These are phyloP conservation scores for Fulica atra DNA, from an alignment of 2,113 vertebrate species.

Conservation along the genomic window DNA sequence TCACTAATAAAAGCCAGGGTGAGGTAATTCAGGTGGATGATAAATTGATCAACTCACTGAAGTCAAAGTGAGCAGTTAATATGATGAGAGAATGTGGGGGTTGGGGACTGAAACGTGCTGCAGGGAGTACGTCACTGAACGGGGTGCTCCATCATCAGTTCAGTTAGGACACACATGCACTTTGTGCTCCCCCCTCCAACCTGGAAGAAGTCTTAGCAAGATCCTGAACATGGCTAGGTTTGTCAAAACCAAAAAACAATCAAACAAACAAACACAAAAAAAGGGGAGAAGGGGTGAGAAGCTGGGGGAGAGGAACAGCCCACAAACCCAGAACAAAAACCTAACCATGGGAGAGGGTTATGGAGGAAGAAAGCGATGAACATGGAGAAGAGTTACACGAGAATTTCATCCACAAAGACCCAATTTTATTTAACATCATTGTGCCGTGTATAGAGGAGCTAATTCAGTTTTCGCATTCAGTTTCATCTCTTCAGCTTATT, in stretches of 20 bases:
- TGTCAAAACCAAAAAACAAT: not conserved
- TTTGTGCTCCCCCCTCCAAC: not conserved
- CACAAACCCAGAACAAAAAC: not conserved
- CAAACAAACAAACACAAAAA: too few species aligned
- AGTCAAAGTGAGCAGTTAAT: not conserved
- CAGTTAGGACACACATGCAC: not conserved
- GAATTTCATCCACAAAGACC: not conserved
- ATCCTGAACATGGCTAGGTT: not conserved
- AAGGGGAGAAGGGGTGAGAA: accelerated
- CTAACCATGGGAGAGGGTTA: not conserved
- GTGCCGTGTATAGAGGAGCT: not conserved
- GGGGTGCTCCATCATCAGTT: not conserved
- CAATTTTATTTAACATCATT: not conserved
- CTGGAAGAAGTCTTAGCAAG: not conserved
- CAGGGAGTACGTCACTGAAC: not conserved
- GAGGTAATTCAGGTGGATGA: not conserved
- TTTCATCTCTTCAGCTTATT: not conserved
- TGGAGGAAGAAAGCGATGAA: not conserved
- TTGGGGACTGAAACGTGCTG: not conserved
- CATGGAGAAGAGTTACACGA: not conserved
- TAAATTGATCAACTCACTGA: not conserved
- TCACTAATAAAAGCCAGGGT: not conserved
- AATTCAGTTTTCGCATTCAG: not conserved
- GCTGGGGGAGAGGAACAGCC: not conserved
- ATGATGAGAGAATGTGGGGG: not conserved